These are phyloP conservation scores for Oryzias celebensis DNA, from an alignment of 2,113 vertebrate species.

Conservation along the genomic window DNA sequence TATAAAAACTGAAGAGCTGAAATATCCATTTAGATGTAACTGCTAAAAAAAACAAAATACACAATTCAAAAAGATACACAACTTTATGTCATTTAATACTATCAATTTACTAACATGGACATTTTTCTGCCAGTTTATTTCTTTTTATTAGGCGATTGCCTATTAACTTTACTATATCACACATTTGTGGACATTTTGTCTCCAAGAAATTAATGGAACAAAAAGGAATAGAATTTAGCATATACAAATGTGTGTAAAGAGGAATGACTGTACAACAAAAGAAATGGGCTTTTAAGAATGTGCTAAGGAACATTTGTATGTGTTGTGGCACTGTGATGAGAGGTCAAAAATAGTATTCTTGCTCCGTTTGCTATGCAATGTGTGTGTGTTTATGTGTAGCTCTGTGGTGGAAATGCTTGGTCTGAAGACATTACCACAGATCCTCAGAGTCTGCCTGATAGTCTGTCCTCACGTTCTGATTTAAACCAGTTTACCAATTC, in stretches of 20 bases:
- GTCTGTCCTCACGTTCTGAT: conserved; percentile 78
- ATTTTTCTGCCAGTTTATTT: too few species aligned
- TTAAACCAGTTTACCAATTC: conserved; percentile 86
- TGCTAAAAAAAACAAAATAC: too few species aligned
- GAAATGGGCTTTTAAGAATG: background rate
- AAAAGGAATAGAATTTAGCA: background rate
- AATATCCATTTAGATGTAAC: too few species aligned
- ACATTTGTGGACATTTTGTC: background rate
- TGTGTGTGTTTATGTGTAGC: conserved; percentile 12
- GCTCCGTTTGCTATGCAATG: conserved; percentile 2
- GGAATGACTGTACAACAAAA: background rate
- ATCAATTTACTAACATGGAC: too few species aligned
- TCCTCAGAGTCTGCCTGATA: conserved; percentile 76
- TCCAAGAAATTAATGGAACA: background rate
- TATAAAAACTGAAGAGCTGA: too few species aligned
- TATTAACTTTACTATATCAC: too few species aligned
- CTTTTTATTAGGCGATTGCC: too few species aligned
- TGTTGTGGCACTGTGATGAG: conserved; percentile 17
- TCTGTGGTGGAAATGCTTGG: conserved; percentile 61
- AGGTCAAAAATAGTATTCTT: conserved; percentile 23
- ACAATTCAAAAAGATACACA: too few species aligned
- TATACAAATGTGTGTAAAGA: background rate
- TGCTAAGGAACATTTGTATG: conserved; percentile 13
- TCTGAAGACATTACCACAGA: conserved; percentile 74
- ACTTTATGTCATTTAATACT: too few species aligned